Evolutionary conservation across 2,113 vertebrate genomes (phyloP).

Genomic region (Sapayoa aenigma): DNA sequence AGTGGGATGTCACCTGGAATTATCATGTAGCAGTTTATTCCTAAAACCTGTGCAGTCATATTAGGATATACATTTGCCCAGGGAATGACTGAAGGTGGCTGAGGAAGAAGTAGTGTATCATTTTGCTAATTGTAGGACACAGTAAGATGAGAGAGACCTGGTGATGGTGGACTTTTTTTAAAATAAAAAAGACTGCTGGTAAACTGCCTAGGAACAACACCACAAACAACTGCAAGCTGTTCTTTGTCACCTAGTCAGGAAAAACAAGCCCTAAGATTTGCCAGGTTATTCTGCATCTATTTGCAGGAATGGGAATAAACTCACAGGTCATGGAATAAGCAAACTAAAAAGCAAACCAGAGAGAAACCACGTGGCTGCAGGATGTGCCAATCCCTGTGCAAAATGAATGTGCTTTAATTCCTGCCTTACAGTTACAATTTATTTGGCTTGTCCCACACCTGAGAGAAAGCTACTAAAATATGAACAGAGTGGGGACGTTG

Average conservation of each 20-base stretch:
- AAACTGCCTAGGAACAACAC: neutral
- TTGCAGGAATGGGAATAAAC: neutral
- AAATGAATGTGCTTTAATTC: neutral
- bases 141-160: neutral
- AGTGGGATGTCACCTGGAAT: neutral
- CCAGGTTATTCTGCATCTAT: neutral
- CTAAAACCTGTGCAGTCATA: neutral
- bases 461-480: neutral
- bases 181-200: neutral
- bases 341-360: neutral
- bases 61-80: neutral
- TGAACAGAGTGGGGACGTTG: neutral
- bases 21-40: neutral
- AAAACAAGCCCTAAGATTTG: neutral
- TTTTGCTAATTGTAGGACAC: neutral
- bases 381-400: neutral
- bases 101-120: neutral
- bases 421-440: neutral
- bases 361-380: neutral
- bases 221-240: neutral
- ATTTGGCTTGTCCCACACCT: neutral
- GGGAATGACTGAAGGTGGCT: neutral
- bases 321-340: neutral
- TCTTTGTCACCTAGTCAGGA: neutral
- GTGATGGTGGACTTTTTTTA: neutral